Evolutionary conservation across 2,113 vertebrate genomes (phyloP).

Genomic region (Xiphophorus hellerii): DNA sequence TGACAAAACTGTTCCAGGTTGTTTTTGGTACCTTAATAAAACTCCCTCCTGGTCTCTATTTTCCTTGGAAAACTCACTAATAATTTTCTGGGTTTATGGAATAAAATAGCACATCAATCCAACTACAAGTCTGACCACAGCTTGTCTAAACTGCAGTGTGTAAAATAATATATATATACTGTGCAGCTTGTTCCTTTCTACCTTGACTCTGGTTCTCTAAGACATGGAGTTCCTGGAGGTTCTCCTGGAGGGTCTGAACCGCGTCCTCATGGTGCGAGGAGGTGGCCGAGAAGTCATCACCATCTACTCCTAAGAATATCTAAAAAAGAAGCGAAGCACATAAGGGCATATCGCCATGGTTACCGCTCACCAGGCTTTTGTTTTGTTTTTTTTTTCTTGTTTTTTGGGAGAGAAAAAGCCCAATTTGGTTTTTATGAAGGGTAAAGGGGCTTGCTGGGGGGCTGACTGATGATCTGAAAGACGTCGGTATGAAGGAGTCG

Average conservation of each 20-base stretch:
- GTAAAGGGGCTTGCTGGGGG: slow-evolving; percentile 45
- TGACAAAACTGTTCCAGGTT: no score
- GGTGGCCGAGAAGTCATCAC: slow-evolving; percentile 96
- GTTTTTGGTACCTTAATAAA: no score
- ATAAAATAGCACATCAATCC: no score
- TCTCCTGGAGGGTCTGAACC: slow-evolving; percentile 91
- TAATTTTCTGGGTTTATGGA: no score
- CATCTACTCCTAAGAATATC: slow-evolving; percentile 90
- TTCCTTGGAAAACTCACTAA: no score
- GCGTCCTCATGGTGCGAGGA: slow-evolving; percentile 92
- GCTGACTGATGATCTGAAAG: slow-evolving; percentile 35
- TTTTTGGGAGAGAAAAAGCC: slow-evolving; percentile 19
- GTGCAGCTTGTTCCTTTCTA: not conserved
- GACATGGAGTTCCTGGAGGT: slow-evolving; percentile 99
- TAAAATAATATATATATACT: no score
- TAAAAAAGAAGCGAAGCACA: slow-evolving; percentile 24
- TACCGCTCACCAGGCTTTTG: slow-evolving; percentile 20
- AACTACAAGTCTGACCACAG: no score
- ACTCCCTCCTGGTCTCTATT: no score
- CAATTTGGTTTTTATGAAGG: slow-evolving; percentile 26
- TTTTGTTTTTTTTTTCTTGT: not conserved
- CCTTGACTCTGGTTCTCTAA: slow-evolving; percentile 79
- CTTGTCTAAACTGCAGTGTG: no score
- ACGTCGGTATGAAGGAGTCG: slow-evolving; percentile 16
- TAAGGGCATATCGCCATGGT: slow-evolving; percentile 45